Evolutionary conservation across 2,113 vertebrate species (phyloP), one percentile per base, ranked within the genome.

Genomic region (Anguilla japonica): DNA sequence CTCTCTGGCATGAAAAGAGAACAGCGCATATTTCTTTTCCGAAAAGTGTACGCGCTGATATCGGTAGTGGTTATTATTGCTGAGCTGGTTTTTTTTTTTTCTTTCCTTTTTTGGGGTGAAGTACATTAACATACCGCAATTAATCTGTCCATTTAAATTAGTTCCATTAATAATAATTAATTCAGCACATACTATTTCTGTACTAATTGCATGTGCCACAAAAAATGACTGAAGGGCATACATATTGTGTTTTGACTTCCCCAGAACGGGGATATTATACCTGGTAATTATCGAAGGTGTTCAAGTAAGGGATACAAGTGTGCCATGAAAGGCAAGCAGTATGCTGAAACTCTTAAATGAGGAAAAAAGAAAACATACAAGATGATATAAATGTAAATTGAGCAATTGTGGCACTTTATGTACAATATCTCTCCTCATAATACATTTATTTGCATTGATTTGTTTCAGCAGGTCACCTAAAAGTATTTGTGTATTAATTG

Each of bases 81-180:
- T 41, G 34, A 83, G n/a, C 39, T 15, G 57, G 63, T 2, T 6
- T 46, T 46, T 46, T 6, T 46, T 46, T 46, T 46, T 34, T 34
- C n/a, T 34, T 34, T 34, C 34, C 91, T 89, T 90, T 89, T 81
- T 91, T 91, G 88, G 88, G 88, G 71, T 94, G 91, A 93, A 93
- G 94, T 80, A 80, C 87, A 90, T 92, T 93, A 93, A 92, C 93
- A 90, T 88, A 90, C 88, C 90, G 87, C 91, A 91, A 91, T 95
- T 95, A 94, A 95, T 94, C 92, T 93, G 92, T 94, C 93, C 87
- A 85, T 94, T 93, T 83, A 91, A 94, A 94, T 93, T 92, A 90
- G 93, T 87, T 63, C 91, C 88, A 94, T 95, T 94, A 94, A 95
- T 96, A 93, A 93, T 93, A 94, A 95, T 96, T 95, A 95, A 94